These are phyloP conservation scores for Melanostoma scalare DNA, from an alignment of 2,888 invertebrate species.

Conservation along the genomic window DNA sequence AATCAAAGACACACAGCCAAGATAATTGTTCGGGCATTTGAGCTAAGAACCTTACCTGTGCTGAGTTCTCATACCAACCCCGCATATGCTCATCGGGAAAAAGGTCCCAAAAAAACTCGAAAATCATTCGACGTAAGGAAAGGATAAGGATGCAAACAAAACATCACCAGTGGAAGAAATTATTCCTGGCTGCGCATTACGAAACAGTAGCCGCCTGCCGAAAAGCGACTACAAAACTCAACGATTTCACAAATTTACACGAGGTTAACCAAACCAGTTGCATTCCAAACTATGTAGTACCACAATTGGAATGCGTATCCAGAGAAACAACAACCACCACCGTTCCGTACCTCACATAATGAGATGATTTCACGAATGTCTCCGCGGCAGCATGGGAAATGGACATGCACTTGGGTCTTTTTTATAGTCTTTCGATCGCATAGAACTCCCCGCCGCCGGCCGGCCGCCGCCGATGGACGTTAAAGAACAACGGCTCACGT, in stretches of 20 bases:
- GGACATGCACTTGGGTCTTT: slow-evolving; percentile 42
- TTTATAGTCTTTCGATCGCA: slow-evolving; percentile 52
- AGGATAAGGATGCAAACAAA: slow-evolving; percentile 37
- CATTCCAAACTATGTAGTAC: slow-evolving; percentile 63
- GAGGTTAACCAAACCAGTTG: slow-evolving; percentile 70
- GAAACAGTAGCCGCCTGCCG: slow-evolving; percentile 63
- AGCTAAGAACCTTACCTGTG: slow-evolving; percentile 44
- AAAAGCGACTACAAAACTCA: slow-evolving; percentile 66
- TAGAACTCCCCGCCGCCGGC: not conserved
- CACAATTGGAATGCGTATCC: slow-evolving; percentile 63
- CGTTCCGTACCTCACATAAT: slow-evolving; percentile 61
- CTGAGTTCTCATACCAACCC: slow-evolving; percentile 40
- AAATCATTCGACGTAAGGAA: slow-evolving; percentile 58
- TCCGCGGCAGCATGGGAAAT: slow-evolving; percentile 67
- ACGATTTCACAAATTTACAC: slow-evolving; percentile 72
- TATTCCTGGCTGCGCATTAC: slow-evolving; percentile 41
- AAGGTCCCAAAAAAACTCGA: slow-evolving; percentile 14
- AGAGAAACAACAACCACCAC: slow-evolving; percentile 52
- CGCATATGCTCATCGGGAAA: slow-evolving; percentile 19
- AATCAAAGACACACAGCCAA: slow-evolving; percentile 58
- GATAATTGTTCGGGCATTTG: slow-evolving; percentile 63
- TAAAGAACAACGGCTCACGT: slow-evolving; percentile 27
- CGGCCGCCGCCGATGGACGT: not conserved
- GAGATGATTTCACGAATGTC: slow-evolving; percentile 70
- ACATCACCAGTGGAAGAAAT: slow-evolving; percentile 8